A percentile compares a stretch with the other conserved stretches of the same genome.
Conservation (phyloP, 2,113 vertebrate species). For the Tachysurus fulvidraco region DNA sequence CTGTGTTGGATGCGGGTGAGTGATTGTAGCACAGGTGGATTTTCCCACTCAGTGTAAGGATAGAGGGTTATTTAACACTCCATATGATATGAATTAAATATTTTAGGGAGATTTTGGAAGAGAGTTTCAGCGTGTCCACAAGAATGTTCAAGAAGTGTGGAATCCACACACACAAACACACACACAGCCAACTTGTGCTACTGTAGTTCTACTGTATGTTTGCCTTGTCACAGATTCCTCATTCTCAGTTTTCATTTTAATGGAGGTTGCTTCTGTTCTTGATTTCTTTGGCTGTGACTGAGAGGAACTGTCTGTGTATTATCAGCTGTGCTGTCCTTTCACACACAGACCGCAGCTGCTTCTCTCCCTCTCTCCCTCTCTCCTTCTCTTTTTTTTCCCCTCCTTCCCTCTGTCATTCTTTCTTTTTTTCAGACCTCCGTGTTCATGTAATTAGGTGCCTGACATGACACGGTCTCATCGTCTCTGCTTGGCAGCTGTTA, state of each 20-base stretch:
- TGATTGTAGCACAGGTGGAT: slow-evolving; percentile 43
- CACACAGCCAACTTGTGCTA: slow-evolving; percentile 10
- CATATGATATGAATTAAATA: slow-evolving; percentile 15
- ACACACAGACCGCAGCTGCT: slow-evolving; percentile 60
- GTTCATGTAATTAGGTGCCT: slow-evolving; percentile 55
- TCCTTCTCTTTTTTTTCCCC: neutral
- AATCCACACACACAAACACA: slow-evolving; percentile 36
- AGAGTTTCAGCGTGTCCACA: neutral
- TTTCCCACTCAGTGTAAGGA: neutral
- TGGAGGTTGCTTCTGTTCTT: slow-evolving; percentile 32
- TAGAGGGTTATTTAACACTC: slow-evolving; percentile 27
- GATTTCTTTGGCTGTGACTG: slow-evolving; percentile 51
- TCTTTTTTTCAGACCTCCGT: slow-evolving; percentile 20
- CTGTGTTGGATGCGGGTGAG: slow-evolving; percentile 9
- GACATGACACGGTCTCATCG: slow-evolving; percentile 39
- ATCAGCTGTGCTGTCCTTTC: slow-evolving; percentile 71
- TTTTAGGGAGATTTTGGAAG: neutral
- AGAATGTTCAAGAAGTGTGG: slow-evolving; percentile 32
- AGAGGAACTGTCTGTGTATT: slow-evolving; percentile 60
- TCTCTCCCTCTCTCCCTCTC: slow-evolving; percentile 46
- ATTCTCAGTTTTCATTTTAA: slow-evolving; percentile 51
- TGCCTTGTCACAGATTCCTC: slow-evolving; percentile 48
- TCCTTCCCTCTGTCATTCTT: neutral
- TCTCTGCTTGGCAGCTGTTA: slow-evolving; percentile 64
- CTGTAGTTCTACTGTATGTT: slow-evolving; percentile 50